These are phyloP conservation scores for Microtus pennsylvanicus DNA, from an alignment of 2,113 vertebrate genomes.

Conservation along the genomic window DNA sequence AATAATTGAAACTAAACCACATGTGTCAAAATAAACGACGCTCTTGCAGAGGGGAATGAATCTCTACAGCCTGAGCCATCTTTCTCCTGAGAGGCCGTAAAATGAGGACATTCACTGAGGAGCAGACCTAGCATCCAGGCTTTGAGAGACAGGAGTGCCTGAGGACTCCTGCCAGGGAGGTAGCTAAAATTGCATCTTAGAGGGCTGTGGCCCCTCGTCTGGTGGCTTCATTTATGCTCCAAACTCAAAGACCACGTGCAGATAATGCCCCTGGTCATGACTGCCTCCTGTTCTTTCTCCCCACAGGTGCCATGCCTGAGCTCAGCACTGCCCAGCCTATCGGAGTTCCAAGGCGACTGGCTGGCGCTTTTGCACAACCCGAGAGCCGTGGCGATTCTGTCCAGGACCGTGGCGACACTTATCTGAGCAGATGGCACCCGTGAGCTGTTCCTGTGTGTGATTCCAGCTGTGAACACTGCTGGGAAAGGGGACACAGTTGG, in stretches of 20 bases:
- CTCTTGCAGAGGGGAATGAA: not conserved
- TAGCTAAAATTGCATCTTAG: not conserved
- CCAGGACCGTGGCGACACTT: fast-evolving
- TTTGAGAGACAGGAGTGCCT: fast-evolving
- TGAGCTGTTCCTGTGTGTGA: fast-evolving
- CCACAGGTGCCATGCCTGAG: fast-evolving
- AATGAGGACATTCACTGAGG: not conserved
- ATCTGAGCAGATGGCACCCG: fast-evolving
- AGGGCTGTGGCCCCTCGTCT: not conserved
- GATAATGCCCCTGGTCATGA: too few species aligned
- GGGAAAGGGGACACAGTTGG: fast-evolving
- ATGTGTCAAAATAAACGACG: not conserved
- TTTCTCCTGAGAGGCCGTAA: not conserved
- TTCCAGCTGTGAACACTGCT: fast-evolving
- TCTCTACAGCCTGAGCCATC: not conserved
- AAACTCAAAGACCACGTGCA: not conserved
- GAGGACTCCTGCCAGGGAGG: fast-evolving
- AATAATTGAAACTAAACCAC: constrained; percentile 54
- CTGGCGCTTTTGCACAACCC: not conserved
- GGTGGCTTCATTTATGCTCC: not conserved
- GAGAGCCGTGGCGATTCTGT: fast-evolving
- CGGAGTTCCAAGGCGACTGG: fast-evolving
- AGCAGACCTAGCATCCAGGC: fast-evolving
- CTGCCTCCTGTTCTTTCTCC: too few species aligned
- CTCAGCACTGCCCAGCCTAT: fast-evolving